A percentile compares a stretch with the other conserved stretches of the same genome.
These are phyloP conservation scores for Graphium colonna DNA, from an alignment of 2,888 invertebrate genomes.

Conservation along the genomic window DNA sequence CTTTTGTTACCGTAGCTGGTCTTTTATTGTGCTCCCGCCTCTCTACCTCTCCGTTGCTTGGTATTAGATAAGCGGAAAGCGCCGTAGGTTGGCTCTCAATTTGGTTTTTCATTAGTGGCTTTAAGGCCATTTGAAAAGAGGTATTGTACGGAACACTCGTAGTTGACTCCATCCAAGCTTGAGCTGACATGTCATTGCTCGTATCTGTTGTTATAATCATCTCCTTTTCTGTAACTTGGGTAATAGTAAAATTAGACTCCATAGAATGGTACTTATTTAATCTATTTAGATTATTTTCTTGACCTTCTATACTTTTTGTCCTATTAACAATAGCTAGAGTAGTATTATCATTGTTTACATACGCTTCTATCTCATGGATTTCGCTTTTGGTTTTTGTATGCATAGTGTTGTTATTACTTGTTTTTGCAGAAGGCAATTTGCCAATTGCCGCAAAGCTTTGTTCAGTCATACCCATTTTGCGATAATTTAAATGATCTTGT, in stretches of 20 bases:
- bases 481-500: slow-evolving; percentile 39
- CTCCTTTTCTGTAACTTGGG: slow-evolving; percentile 69
- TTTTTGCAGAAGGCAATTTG: slow-evolving; percentile 45
- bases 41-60: slow-evolving; percentile 67
- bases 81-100: slow-evolving; percentile 69
- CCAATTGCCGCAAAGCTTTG: slow-evolving; percentile 41
- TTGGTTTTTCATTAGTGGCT: slow-evolving; percentile 54
- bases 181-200: slow-evolving; percentile 66
- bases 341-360: slow-evolving; percentile 62
- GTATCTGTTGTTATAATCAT: slow-evolving; percentile 69
- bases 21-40: slow-evolving; percentile 53
- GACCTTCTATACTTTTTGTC: slow-evolving; percentile 67
- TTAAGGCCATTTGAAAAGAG: slow-evolving; percentile 44
- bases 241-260: slow-evolving; percentile 68
- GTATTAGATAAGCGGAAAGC: slow-evolving; percentile 82
- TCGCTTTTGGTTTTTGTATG: slow-evolving; percentile 67
- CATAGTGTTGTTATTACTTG: slow-evolving; percentile 50
- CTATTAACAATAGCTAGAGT: slow-evolving; percentile 61
- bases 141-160: slow-evolving; percentile 46
- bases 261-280: slow-evolving; percentile 66
- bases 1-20: slow-evolving; percentile 70
- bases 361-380: slow-evolving; percentile 68
- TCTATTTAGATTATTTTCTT: slow-evolving; percentile 58
- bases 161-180: slow-evolving; percentile 64
- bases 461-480: slow-evolving; percentile 42